phyloP scores from a whole-genome alignment of 2,888 invertebrate genomes.

The Lampropteryx suffumata region DNA sequence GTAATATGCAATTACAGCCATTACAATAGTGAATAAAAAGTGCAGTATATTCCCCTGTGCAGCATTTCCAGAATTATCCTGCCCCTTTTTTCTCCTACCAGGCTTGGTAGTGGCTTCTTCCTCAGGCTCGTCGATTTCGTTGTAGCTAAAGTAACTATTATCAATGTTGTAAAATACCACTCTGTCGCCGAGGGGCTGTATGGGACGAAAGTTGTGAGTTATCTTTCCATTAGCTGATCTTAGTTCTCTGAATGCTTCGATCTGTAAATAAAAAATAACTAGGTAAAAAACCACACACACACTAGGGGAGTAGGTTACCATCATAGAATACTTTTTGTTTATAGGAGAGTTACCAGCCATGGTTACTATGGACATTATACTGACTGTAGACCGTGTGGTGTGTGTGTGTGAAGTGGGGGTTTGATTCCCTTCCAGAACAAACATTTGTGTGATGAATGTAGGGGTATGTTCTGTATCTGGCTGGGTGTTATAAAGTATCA shows the following conservation, averaged over 20 bases:
- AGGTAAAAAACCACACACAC: too few species aligned
- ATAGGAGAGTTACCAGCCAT: too few species aligned
- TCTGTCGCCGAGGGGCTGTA: conserved; percentile 89
- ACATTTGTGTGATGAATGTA: too few species aligned
- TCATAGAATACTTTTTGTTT: too few species aligned
- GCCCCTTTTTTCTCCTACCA: conserved; percentile 47
- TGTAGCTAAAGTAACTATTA: conserved; percentile 68
- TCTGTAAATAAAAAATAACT: conserved; percentile 84
- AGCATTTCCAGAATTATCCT: conserved; percentile 34
- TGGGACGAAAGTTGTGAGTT: conserved; percentile 91
- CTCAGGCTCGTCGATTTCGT: conserved; percentile 66
- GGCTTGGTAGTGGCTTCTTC: conserved; percentile 44
- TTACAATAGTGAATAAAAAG: conserved; percentile 2
- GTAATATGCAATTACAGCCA: conserved; percentile 5
- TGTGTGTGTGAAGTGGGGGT: too few species aligned
- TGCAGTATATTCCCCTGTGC: conserved; percentile 11
- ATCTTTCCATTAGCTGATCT: conserved; percentile 85
- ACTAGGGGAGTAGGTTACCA: too few species aligned
- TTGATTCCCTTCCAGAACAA: too few species aligned
- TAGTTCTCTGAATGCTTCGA: conserved; percentile 88
- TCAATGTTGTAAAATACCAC: conserved; percentile 84
- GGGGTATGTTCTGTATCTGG: too few species aligned
- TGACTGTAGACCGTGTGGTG: too few species aligned
- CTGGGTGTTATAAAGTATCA: too few species aligned
- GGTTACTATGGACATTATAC: too few species aligned